Evolutionary conservation across 2,888 invertebrate species (phyloP).

Genomic region (Agrotis puta): DNA sequence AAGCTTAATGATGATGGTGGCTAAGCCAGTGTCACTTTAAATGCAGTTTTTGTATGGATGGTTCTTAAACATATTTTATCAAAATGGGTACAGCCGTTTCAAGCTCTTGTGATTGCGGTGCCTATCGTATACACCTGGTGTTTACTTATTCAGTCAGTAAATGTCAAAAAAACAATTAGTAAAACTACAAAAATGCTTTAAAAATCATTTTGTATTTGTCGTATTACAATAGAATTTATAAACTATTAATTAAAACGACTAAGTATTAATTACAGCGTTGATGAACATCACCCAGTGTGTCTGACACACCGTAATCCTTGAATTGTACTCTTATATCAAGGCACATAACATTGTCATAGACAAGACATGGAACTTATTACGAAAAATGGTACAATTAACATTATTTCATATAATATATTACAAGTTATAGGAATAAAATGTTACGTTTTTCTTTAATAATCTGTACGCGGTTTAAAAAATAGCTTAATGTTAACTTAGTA

Average conservation of each 20-base stretch:
- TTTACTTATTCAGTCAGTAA: too few species aligned
- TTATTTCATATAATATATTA: conserved; percentile 46
- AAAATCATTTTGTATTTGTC: conserved; percentile 78
- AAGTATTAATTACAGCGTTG: conserved; percentile 63
- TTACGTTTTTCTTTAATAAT: conserved; percentile 45
- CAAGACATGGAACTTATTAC: conserved; percentile 54
- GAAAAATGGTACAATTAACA: conserved; percentile 52
- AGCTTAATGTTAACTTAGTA: conserved; percentile 67
- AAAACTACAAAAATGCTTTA: conserved; percentile 64
- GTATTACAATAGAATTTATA: conserved; percentile 72
- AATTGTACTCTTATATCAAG: conserved; percentile 69
- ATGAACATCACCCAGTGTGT: conserved; percentile 57
- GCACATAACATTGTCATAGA: conserved; percentile 68
- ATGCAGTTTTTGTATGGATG: too few species aligned
- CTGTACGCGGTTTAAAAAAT: conserved; percentile 56
- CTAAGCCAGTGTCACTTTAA: too few species aligned
- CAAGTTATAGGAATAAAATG: conserved; percentile 51
- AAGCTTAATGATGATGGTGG: too few species aligned
- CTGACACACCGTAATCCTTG: conserved; percentile 60
- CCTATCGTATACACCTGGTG: too few species aligned
- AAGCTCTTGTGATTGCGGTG: too few species aligned
- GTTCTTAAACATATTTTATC: too few species aligned
- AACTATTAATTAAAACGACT: conserved; percentile 71
- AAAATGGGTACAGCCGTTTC: too few species aligned
- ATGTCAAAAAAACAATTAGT: conserved; percentile 41